Percentiles rank a stretch among this genome's conserved stretches.
Conservation (phyloP, 2,797 vertebrate species). For the Danio albolineatus region DNA sequence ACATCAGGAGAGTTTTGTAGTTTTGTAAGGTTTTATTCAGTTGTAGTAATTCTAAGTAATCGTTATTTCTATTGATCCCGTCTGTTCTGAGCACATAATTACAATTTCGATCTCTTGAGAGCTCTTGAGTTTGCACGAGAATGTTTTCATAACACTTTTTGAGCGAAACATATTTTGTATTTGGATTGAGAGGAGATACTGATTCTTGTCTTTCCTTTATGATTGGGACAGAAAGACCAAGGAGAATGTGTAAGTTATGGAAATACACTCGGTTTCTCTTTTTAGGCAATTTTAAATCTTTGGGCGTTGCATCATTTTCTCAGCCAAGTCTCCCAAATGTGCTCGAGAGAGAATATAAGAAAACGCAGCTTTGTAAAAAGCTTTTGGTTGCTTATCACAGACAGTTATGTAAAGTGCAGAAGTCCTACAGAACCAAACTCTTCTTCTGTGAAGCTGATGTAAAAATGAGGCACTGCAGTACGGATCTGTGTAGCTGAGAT, state of each 20-base stretch:
- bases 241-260: neutral
- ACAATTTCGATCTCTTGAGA: neutral
- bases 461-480: neutral
- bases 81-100: neutral
- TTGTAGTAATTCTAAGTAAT: neutral
- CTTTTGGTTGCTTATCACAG: neutral
- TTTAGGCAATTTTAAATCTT: neutral
- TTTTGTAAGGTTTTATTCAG: conserved; percentile 15
- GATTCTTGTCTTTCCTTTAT: neutral
- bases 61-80: neutral
- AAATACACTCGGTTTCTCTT: neutral
- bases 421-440: neutral
- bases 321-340: neutral
- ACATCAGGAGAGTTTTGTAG: neutral
- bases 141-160: no score
- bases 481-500: neutral
- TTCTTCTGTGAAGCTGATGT: neutral
- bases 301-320: neutral
- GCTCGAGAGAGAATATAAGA: neutral
- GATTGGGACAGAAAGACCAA: neutral
- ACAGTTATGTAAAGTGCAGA: neutral
- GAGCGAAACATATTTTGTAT: no score
- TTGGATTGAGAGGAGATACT: no score
- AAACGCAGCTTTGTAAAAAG: conserved; percentile 25
- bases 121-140: neutral